Conservation (phyloP, 2,888 invertebrate genomes). For the Acanthopleura granulata region DNA sequence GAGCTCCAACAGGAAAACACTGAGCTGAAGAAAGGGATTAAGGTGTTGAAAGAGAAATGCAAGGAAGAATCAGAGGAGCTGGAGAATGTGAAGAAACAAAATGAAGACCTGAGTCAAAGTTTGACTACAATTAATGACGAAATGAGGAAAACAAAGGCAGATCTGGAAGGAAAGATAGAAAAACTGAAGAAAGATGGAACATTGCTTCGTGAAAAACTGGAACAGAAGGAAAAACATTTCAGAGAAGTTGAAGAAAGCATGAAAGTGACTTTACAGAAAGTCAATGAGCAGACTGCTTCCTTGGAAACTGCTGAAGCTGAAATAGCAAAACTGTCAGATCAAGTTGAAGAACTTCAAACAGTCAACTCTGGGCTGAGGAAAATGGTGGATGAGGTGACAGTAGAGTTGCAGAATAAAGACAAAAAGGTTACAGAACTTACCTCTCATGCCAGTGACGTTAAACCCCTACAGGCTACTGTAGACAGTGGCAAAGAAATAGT, state of each 20-base stretch:
- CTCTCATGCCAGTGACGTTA: background rate
- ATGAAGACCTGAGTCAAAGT: slow-evolving; percentile 22
- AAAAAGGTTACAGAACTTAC: background rate
- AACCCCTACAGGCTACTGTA: background rate
- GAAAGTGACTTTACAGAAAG: slow-evolving; percentile 71
- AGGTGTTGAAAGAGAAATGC: slow-evolving; percentile 24
- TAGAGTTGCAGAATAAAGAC: slow-evolving; percentile 36
- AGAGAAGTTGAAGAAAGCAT: slow-evolving; percentile 74
- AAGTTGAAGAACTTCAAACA: slow-evolving; percentile 27
- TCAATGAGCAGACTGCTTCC: background rate
- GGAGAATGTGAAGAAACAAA: slow-evolving; percentile 33
- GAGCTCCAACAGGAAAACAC: slow-evolving; percentile 15
- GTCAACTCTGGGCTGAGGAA: slow-evolving; percentile 38
- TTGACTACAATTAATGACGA: slow-evolving; percentile 68
- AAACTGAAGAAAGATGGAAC: slow-evolving; percentile 9
- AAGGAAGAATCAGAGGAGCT: slow-evolving; percentile 77
- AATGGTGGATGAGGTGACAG: slow-evolving; percentile 42
- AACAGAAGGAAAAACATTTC: slow-evolving; percentile 25
- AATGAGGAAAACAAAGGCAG: slow-evolving; percentile 78
- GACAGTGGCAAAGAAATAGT: background rate
- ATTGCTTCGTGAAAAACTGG: slow-evolving; percentile 19
- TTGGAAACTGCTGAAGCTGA: slow-evolving; percentile 7
- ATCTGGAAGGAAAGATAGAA: slow-evolving; percentile 69
- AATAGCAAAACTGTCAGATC: background rate
- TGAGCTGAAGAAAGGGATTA: background rate